These are phyloP conservation scores for Zhuqinia jingwanae DNA, from an alignment of 2,888 invertebrate genomes.

Conservation along the genomic window DNA sequence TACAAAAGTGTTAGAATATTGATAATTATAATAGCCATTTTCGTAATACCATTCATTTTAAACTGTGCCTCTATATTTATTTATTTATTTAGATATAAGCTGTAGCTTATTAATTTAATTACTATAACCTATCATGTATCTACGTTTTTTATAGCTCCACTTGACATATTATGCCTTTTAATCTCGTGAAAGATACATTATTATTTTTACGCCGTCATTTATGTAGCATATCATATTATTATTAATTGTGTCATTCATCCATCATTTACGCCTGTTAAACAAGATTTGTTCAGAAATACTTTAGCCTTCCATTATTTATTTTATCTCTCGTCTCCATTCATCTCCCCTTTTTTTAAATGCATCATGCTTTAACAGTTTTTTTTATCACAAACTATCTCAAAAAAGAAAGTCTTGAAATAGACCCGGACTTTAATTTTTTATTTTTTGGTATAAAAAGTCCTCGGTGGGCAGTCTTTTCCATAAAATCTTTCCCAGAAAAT, in stretches of 20 bases:
- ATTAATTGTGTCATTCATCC: neutral
- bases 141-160: too few relatives aligned
- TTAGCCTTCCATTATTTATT: neutral
- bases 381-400: constrained; percentile 73
- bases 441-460: constrained; percentile 48
- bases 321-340: neutral
- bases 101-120: too few relatives aligned
- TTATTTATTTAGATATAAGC: too few relatives aligned
- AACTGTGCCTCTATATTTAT: too few relatives aligned
- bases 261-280: neutral
- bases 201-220: neutral
- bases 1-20: too few relatives aligned
- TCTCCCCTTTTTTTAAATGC: neutral
- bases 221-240: neutral
- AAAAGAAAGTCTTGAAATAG: constrained; percentile 69
- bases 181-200: neutral
- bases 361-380: constrained; percentile 41
- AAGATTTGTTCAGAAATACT: neutral
- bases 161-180: too few relatives aligned
- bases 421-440: constrained; percentile 61
- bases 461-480: constrained; percentile 78
- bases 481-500: constrained; percentile 47
- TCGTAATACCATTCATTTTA: too few relatives aligned
- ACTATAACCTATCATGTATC: too few relatives aligned
- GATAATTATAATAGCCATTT: too few relatives aligned